Conservation (phyloP, 1,140 invertebrate species). For the Chymomyza costata region DNA sequence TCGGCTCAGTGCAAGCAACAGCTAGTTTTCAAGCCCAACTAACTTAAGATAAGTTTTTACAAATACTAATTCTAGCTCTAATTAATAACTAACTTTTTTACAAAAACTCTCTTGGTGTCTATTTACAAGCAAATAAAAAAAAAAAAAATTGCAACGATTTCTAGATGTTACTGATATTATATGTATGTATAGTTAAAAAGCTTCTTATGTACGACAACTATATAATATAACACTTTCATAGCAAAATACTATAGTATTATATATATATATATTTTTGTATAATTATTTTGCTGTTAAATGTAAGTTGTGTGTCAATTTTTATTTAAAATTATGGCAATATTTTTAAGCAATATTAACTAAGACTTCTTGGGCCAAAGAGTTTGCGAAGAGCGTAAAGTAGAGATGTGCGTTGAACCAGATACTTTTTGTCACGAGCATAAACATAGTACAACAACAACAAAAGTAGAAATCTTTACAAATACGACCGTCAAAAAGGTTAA, state of each 20-base stretch:
- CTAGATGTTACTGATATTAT: slow-evolving; percentile 2
- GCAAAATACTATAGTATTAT: slow-evolving; percentile 44
- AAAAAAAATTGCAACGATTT: slow-evolving; percentile 43
- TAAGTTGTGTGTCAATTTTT: slow-evolving; percentile 57
- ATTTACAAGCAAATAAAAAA: slow-evolving; percentile 41
- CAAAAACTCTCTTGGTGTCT: slow-evolving; percentile 69
- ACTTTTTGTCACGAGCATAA: slow-evolving; percentile 60
- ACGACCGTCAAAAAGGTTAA: too few relatives aligned
- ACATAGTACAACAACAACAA: slow-evolving; percentile 62
- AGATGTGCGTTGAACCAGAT: slow-evolving; percentile 16
- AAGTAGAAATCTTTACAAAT: slow-evolving; percentile 62
- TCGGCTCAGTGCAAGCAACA: slow-evolving; percentile 44
- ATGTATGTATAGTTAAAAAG: slow-evolving; percentile 40
- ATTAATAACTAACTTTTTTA: slow-evolving; percentile 34
- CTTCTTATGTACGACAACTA: slow-evolving; percentile 46
- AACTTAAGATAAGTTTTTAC: slow-evolving; percentile 51
- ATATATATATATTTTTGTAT: slow-evolving; percentile 61
- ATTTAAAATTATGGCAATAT: slow-evolving; percentile 35
- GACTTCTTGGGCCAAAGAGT: slow-evolving; percentile 6
- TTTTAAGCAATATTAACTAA: slow-evolving; percentile 45
- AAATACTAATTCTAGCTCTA: slow-evolving; percentile 17
- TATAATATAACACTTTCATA: slow-evolving; percentile 23
- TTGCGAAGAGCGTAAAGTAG: slow-evolving; percentile 3
- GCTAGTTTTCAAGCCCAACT: slow-evolving; percentile 60
- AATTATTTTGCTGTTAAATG: slow-evolving; percentile 58